These are phyloP conservation scores for Leptura quadrifasciata DNA, from an alignment of 2,888 invertebrate species.

Conservation along the genomic window DNA sequence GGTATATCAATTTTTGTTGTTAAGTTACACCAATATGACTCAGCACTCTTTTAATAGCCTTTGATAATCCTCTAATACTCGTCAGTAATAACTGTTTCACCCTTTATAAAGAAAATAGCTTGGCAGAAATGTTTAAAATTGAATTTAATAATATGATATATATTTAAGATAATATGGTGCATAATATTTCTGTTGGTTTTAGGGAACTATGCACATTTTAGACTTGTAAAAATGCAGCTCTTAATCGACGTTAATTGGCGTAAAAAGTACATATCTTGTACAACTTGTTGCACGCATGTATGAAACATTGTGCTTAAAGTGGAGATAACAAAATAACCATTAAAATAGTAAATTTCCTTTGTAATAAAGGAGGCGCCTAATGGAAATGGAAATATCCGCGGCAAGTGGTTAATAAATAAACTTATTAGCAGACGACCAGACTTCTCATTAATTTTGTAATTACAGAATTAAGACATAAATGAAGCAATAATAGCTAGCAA, in stretches of 20 bases:
- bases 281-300: neutral
- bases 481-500: slow-evolving; percentile 17
- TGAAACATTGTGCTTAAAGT: slow-evolving; percentile 7
- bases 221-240: no score
- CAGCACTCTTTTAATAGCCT: no score
- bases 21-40: no score
- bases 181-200: no score
- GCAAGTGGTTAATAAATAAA: slow-evolving; percentile 10
- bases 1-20: no score
- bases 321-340: neutral
- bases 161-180: no score
- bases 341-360: neutral
- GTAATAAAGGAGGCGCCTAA: slow-evolving; percentile 4
- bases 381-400: slow-evolving; percentile 9
- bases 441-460: slow-evolving; percentile 19
- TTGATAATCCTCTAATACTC: no score
- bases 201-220: no score
- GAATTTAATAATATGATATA: no score
- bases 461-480: slow-evolving; percentile 23
- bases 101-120: no score
- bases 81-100: no score
- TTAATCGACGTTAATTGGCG: neutral
- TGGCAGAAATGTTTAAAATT: no score
- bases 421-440: slow-evolving; percentile 6
- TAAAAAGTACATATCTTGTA: neutral